Conservation (phyloP, 2,888 invertebrate genomes). For the Podotricha telesiphe region DNA sequence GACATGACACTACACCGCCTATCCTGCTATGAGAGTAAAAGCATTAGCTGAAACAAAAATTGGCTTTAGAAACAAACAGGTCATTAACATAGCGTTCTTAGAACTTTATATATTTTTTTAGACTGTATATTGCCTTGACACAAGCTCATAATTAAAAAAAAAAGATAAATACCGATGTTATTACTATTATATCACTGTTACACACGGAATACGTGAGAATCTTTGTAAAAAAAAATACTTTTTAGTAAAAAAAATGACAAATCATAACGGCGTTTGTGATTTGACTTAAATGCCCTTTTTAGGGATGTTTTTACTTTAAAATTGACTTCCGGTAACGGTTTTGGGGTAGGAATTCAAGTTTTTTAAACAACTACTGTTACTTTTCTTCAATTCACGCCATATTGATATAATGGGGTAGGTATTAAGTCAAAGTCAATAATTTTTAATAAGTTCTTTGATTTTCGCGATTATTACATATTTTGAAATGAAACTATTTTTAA, state of each 20-base stretch:
- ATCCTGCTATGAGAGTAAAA: too few species aligned
- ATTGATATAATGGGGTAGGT: neutral
- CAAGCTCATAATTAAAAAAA: too few species aligned
- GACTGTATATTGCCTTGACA: too few species aligned
- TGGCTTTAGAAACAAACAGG: too few species aligned
- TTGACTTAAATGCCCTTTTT: neutral
- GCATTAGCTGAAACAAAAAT: too few species aligned
- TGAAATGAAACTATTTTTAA: too few species aligned
- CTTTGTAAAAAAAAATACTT: neutral
- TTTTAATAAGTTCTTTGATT: too few species aligned
- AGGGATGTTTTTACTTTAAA: neutral
- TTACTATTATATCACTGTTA: neutral
- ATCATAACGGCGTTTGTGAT: neutral
- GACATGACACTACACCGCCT: too few species aligned
- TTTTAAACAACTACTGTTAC: neutral
- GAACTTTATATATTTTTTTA: too few species aligned
- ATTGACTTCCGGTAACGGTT: constrained; percentile 12
- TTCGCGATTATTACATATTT: too few species aligned
- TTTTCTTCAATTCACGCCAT: neutral
- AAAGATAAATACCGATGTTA: neutral
- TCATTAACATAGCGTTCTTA: too few species aligned
- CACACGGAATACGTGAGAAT: neutral
- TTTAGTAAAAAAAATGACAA: neutral
- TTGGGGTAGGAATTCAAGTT: neutral
- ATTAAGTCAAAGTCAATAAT: too few species aligned